Evolutionary conservation across 2,888 invertebrate species (phyloP).

Genomic region (Cylindroiulus punctatus): DNA sequence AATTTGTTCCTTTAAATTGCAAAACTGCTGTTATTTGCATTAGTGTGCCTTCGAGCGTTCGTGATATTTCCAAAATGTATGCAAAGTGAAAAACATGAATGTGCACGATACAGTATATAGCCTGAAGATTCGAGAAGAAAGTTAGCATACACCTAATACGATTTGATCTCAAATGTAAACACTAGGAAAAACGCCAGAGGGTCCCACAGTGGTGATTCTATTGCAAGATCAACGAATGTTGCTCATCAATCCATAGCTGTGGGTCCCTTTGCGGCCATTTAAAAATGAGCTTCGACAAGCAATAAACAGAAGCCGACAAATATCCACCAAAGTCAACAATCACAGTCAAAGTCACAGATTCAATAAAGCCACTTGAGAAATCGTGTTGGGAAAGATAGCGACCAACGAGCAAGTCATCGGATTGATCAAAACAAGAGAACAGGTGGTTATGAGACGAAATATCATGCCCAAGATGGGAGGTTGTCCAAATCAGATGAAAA

Average conservation of each 20-base stretch:
- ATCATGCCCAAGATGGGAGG: neutral
- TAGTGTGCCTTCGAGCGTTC: neutral
- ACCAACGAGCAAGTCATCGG: neutral
- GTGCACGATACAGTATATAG: neutral
- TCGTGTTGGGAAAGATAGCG: neutral
- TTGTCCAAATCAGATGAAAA: no score
- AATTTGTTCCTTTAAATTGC: neutral
- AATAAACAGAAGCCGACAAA: conserved; percentile 6
- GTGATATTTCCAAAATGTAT: neutral
- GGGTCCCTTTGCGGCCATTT: neutral
- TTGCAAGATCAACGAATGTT: neutral
- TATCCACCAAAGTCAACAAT: neutral
- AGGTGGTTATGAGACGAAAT: neutral
- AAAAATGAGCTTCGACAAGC: neutral
- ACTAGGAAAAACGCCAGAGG: neutral
- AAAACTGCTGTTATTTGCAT: neutral
- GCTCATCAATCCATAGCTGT: neutral
- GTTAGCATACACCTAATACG: neutral
- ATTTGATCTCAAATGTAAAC: neutral
- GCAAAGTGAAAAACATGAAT: neutral
- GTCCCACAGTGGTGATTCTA: neutral
- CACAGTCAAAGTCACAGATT: neutral
- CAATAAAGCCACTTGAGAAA: neutral
- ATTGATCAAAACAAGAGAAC: neutral
- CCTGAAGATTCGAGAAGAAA: neutral